A percentile compares a stretch with the other conserved stretches of the same genome.
Evolutionary conservation across 2,888 invertebrate species (phyloP).

Genomic region (Cantharis rustica): DNA sequence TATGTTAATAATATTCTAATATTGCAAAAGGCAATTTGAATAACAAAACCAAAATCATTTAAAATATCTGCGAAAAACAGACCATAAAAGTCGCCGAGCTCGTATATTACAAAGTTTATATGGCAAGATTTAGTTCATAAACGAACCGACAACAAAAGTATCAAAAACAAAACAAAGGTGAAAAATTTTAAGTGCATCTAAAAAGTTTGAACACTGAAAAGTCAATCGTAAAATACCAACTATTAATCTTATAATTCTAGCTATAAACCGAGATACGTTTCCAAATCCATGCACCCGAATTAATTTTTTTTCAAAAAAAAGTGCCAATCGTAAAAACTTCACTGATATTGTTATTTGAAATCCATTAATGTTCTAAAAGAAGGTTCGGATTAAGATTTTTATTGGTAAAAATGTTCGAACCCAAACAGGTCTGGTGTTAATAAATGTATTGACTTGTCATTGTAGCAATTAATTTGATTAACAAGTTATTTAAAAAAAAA

Average conservation of each 20-base stretch:
- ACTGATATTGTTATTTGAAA: neutral
- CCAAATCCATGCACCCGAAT: constrained; percentile 21
- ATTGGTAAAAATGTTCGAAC: neutral
- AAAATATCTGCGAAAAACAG: constrained; percentile 30
- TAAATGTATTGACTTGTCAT: neutral
- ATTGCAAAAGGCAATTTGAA: neutral
- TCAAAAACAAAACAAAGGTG: constrained; percentile 54
- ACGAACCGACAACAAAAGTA: constrained; percentile 54
- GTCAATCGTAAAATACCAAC: constrained; percentile 48
- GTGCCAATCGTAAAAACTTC: neutral
- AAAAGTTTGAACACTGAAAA: constrained; percentile 50
- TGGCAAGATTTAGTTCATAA: constrained; percentile 51
- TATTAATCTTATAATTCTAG: constrained; percentile 48
- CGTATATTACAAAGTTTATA: constrained; percentile 58
- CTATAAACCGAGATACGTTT: constrained; percentile 44
- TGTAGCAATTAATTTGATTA: neutral
- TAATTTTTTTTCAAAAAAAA: neutral
- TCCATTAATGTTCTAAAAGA: neutral
- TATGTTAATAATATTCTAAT: constrained; percentile 9
- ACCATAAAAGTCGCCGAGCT: constrained; percentile 53
- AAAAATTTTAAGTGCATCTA: constrained; percentile 54
- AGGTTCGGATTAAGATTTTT: neutral
- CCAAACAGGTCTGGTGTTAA: neutral
- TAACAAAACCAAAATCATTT: constrained; percentile 11
- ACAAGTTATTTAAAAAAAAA: too few species aligned